These are phyloP conservation scores for Magallana nippona DNA, from an alignment of 2,888 invertebrate genomes.

Conservation along the genomic window DNA sequence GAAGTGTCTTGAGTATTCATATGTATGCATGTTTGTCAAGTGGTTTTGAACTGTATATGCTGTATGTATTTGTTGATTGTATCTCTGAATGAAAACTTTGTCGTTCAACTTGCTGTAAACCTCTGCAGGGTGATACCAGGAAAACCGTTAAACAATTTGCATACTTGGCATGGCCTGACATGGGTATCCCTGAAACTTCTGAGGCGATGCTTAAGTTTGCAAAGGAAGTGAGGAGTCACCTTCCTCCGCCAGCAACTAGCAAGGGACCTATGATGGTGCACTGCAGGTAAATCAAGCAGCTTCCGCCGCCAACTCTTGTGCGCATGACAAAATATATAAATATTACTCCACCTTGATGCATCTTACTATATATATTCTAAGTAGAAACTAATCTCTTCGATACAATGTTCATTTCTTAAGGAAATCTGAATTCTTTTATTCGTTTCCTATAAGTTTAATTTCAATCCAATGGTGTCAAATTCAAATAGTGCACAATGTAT, in stretches of 20 bases:
- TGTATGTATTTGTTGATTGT: conserved; percentile 14
- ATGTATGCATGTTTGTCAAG: too few species aligned
- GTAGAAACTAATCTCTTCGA: too few species aligned
- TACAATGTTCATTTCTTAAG: too few species aligned
- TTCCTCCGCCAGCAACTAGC: conserved; percentile 79
- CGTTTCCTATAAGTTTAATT: too few species aligned
- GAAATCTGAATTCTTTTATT: too few species aligned
- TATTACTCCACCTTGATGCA: not conserved
- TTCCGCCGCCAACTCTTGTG: too few species aligned
- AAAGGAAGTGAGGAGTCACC: conserved; percentile 82
- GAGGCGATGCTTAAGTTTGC: conserved; percentile 85
- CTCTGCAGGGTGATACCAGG: conserved; percentile 76
- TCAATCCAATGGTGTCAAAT: too few species aligned
- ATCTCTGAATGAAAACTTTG: too few species aligned
- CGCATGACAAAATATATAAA: too few species aligned
- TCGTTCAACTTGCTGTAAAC: too few species aligned
- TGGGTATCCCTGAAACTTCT: conserved; percentile 85
- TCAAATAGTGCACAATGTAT: too few species aligned
- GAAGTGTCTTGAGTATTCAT: too few species aligned
- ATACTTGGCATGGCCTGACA: conserved; percentile 88
- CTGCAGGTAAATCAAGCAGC: conserved; percentile 83
- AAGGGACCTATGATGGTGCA: conserved; percentile 84
- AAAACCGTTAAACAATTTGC: conserved; percentile 85
- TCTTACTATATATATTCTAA: not conserved
- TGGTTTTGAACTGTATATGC: not conserved